These are phyloP conservation scores for Eleginops maclovinus DNA, from an alignment of 2,113 vertebrate genomes.

Conservation along the genomic window DNA sequence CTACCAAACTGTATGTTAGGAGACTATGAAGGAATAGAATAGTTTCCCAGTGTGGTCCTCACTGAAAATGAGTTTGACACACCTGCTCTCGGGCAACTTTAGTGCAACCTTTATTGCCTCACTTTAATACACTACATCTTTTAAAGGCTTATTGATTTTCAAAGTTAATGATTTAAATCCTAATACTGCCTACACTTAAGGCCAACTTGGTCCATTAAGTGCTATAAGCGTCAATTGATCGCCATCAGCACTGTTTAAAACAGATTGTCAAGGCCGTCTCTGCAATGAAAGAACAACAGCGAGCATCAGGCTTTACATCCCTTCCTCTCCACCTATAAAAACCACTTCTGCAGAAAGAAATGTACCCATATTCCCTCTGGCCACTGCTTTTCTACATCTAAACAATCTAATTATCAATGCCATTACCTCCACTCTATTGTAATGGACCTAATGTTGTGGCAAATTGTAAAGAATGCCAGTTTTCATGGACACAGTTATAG, in stretches of 20 bases:
- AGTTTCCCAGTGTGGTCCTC: no score
- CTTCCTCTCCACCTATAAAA: constrained; percentile 31
- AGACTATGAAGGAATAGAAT: no score
- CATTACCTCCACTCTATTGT: constrained; percentile 65
- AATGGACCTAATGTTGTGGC: constrained; percentile 76
- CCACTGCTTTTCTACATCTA: constrained; percentile 57
- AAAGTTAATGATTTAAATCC: constrained; percentile 31
- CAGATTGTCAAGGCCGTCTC: constrained; percentile 3
- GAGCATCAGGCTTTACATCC: not conserved
- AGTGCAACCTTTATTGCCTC: constrained; percentile 24
- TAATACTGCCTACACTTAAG: constrained; percentile 40
- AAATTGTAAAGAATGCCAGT: constrained; percentile 67
- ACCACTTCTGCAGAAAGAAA: constrained; percentile 29
- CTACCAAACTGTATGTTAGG: no score
- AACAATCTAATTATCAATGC: constrained; percentile 73
- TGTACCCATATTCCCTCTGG: constrained; percentile 38
- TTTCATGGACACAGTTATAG: constrained; percentile 60
- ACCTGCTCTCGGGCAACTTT: not conserved
- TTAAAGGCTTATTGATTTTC: constrained; percentile 40
- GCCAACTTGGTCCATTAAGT: constrained; percentile 25
- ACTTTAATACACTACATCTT: constrained; percentile 21
- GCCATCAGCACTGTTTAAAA: constrained; percentile 25
- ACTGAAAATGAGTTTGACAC: no score
- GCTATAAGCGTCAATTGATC: constrained; percentile 17
- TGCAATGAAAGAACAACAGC: constrained; percentile 3